Conservation (phyloP, 2,113 vertebrate species). For the Nothocercus julius region DNA sequence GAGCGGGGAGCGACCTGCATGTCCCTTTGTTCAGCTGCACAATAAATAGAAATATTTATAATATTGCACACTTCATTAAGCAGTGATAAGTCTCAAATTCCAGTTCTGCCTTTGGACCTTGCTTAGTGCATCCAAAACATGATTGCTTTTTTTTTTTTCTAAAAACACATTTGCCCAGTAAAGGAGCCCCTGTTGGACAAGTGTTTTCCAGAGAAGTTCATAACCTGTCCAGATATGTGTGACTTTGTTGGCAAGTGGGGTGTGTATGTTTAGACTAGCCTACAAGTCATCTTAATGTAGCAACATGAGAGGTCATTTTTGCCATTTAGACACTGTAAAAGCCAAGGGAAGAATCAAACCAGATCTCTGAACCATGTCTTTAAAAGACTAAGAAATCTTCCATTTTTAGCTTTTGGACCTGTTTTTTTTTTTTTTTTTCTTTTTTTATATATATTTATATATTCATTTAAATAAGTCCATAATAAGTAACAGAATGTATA, state of each 20-base stretch:
- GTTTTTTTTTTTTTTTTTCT: neutral
- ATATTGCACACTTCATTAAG: neutral
- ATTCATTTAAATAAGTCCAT: neutral
- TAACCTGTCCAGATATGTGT: neutral
- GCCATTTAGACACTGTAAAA: neutral
- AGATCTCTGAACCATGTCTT: neutral
- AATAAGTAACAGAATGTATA: neutral
- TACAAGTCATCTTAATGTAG: neutral
- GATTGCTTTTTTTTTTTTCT: neutral
- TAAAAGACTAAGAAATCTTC: neutral
- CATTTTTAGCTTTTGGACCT: neutral
- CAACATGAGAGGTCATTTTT: neutral
- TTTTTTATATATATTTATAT: neutral
- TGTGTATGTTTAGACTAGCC: neutral
- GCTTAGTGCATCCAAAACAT: neutral
- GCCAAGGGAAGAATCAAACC: neutral
- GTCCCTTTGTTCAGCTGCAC: accelerated
- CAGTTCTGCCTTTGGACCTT: neutral
- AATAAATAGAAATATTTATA: neutral
- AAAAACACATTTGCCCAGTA: neutral
- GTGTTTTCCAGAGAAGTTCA: neutral
- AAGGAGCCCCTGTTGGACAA: neutral
- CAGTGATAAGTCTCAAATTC: neutral
- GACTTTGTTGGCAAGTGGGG: neutral
- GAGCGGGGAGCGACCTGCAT: neutral